A percentile compares a stretch with the other conserved stretches of the same genome.
Evolutionary conservation across 2,797 vertebrate species (phyloP).

Genomic region (Aldrovandia affinis): DNA sequence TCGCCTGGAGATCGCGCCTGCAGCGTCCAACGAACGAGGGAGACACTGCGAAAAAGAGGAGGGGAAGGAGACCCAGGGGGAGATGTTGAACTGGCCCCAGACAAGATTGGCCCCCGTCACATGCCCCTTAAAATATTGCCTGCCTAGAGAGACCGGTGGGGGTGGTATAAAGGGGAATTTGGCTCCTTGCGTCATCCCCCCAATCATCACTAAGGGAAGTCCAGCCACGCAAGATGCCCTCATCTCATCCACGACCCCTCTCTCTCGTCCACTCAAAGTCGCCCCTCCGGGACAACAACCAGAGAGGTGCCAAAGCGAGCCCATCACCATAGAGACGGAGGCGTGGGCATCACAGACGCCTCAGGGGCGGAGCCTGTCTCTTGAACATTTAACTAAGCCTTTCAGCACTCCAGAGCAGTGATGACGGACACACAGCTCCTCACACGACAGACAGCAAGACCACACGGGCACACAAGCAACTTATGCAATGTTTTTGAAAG

Average conservation of each 20-base stretch:
- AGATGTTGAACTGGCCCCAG: slow-evolving; percentile 59
- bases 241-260: slow-evolving; percentile 63
- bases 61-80: slow-evolving; percentile 26
- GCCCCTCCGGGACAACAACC: slow-evolving; percentile 46
- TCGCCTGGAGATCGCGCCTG: neutral
- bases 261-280: slow-evolving; percentile 53
- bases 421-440: slow-evolving; percentile 30
- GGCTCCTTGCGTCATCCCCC: slow-evolving; percentile 33
- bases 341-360: slow-evolving; percentile 39
- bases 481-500: neutral
- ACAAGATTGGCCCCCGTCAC: slow-evolving; percentile 81
- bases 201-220: slow-evolving; percentile 53
- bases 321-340: slow-evolving; percentile 37
- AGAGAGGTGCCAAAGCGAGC: slow-evolving; percentile 67
- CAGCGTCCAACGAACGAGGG: neutral
- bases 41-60: neutral
- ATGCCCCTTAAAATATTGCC: slow-evolving; percentile 67
- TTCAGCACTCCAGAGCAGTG: slow-evolving; percentile 40
- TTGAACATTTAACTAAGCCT: slow-evolving; percentile 53
- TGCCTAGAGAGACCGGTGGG: slow-evolving; percentile 45
- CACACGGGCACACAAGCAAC: neutral
- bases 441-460: slow-evolving; percentile 43
- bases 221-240: slow-evolving; percentile 78
- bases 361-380: slow-evolving; percentile 48
- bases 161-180: slow-evolving; percentile 41